These are phyloP conservation scores for Tuta absoluta DNA, from an alignment of 2,888 invertebrate species.

Conservation along the genomic window DNA sequence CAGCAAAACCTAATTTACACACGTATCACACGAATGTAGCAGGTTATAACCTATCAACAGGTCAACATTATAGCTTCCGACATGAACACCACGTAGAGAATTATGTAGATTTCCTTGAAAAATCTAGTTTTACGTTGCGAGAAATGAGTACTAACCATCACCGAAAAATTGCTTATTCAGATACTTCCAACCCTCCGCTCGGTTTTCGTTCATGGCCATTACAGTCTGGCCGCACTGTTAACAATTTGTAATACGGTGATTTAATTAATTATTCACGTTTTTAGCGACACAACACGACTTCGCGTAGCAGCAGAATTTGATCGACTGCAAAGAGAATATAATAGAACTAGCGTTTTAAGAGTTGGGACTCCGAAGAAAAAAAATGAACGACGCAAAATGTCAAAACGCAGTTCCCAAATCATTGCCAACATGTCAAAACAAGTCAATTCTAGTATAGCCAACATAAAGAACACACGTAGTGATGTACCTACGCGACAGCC, in stretches of 20 bases:
- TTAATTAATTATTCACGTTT: conserved; percentile 16
- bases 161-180: conserved; percentile 77
- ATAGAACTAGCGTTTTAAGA: too few relatives aligned
- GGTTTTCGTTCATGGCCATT: conserved; percentile 59
- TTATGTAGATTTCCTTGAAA: conserved; percentile 44
- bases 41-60: neutral
- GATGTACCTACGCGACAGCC: too few relatives aligned
- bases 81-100: conserved; percentile 45
- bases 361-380: too few relatives aligned
- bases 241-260: neutral
- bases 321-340: too few relatives aligned
- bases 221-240: neutral
- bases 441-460: too few relatives aligned
- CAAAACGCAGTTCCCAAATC: too few relatives aligned
- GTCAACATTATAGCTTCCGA: neutral
- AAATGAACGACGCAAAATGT: too few relatives aligned
- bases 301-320: conserved; percentile 6
- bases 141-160: conserved; percentile 64
- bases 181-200: conserved; percentile 77
- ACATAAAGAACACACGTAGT: too few relatives aligned
- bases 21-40: neutral
- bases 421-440: too few relatives aligned
- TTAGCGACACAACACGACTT: conserved; percentile 24
- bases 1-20: neutral
- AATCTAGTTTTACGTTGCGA: conserved; percentile 36